A percentile compares a stretch with the other conserved stretches of the same genome.
Conservation (phyloP, 2,888 invertebrate genomes). For the Phrixothrix hirtus region DNA sequence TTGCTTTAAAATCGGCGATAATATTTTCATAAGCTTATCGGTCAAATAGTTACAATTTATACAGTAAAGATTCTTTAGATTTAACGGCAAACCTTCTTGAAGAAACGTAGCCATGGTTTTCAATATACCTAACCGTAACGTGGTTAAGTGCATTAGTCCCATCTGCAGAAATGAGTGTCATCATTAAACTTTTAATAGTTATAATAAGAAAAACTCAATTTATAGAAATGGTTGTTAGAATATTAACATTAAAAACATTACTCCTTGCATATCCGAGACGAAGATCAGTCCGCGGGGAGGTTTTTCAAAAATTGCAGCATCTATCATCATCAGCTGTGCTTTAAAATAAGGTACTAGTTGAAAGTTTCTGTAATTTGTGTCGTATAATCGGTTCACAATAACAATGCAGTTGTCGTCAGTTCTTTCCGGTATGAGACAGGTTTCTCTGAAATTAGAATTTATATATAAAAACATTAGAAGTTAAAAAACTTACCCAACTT, state of each 20-base stretch:
- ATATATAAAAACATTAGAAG: too few relatives aligned
- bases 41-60: background rate
- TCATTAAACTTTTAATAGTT: too few relatives aligned
- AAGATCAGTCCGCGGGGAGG: conserved; percentile 66
- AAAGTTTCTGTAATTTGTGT: too few relatives aligned
- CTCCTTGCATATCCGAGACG: conserved; percentile 69
- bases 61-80: conserved; percentile 48
- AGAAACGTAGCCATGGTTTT: conserved; percentile 43
- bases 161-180: conserved; percentile 35
- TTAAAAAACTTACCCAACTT: too few relatives aligned
- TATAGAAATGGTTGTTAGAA: background rate
- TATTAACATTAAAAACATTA: conserved; percentile 51
- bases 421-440: too few relatives aligned
- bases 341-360: conserved; percentile 64
- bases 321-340: conserved; percentile 49
- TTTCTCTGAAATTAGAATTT: too few relatives aligned
- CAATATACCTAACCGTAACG: conserved; percentile 38
- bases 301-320: conserved; percentile 61
- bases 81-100: conserved; percentile 51
- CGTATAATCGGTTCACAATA: conserved; percentile 66
- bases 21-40: background rate
- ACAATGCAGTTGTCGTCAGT: conserved; percentile 64
- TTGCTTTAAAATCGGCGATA: background rate
- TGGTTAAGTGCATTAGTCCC: conserved; percentile 45
- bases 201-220: too few relatives aligned